phyloP scores from a whole-genome alignment of 2,888 invertebrate species.

The Xanthorhoe spadicearia region DNA sequence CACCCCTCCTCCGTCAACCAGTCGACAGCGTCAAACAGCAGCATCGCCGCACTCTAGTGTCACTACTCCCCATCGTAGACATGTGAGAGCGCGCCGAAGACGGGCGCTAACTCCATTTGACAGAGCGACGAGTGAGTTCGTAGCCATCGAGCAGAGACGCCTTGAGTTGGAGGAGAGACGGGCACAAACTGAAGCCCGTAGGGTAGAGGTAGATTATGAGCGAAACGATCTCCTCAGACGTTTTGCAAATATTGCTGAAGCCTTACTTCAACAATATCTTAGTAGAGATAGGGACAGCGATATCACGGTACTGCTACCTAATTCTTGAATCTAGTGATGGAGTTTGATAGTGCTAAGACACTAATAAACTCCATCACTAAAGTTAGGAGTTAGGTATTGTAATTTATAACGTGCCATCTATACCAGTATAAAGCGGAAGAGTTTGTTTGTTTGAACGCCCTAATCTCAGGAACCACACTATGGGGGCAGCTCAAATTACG shows the following conservation, averaged over 20 bases:
- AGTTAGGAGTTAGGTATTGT: too few species aligned
- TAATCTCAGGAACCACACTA: too few species aligned
- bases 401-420: too few species aligned
- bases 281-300: too few species aligned
- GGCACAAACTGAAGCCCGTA: not conserved
- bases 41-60: not conserved
- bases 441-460: too few species aligned
- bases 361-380: too few species aligned
- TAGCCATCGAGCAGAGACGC: not conserved
- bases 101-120: not conserved
- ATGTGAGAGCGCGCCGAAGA: not conserved
- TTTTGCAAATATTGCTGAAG: not conserved
- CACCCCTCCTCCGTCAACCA: not conserved
- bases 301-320: too few species aligned
- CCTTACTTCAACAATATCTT: not conserved
- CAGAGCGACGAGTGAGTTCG: not conserved
- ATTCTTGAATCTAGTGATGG: too few species aligned
- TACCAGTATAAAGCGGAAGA: too few species aligned
- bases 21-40: not conserved
- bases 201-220: not conserved
- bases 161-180: not conserved
- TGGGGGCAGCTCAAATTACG: too few species aligned
- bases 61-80: not conserved
- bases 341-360: too few species aligned
- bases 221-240: conserved; percentile 2